A percentile compares a stretch with the other conserved stretches of the same genome.
phyloP scores from a whole-genome alignment of 2,888 invertebrate species.

The Lepas anatifera region DNA sequence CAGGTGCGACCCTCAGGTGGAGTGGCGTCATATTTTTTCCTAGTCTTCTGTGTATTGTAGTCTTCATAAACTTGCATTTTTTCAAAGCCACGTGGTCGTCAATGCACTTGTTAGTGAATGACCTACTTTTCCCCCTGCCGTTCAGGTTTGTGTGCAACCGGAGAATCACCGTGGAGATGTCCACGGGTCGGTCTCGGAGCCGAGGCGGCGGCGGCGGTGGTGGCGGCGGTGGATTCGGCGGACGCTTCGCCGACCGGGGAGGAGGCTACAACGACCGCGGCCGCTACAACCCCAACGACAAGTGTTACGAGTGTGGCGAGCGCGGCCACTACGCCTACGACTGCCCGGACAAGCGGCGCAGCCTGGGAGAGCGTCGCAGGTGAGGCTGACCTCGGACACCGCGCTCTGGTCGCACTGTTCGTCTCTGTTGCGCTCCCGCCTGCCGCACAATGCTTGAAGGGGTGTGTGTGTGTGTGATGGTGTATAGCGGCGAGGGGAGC shows the following conservation, averaged over 20 bases:
- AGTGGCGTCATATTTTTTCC: no score
- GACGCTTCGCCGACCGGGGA: conserved; percentile 29
- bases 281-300: conserved; percentile 77
- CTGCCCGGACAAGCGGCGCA: conserved; percentile 39
- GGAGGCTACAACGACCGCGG: conserved; percentile 34
- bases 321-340: conserved; percentile 87
- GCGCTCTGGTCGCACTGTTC: no score
- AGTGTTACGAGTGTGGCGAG: conserved; percentile 89
- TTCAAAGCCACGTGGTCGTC: no score
- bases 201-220: conserved; percentile 81
- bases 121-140: not conserved
- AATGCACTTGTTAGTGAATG: no score
- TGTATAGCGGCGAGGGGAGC: no score
- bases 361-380: not conserved
- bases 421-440: not conserved
- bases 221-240: conserved; percentile 42
- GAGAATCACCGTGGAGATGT: conserved; percentile 80
- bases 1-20: no score
- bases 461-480: not conserved
- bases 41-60: no score
- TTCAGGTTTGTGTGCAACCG: conserved; percentile 57
- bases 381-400: no score
- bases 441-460: no score
- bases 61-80: no score
- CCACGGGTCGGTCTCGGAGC: conserved; percentile 55